Conservation (phyloP, 2,888 invertebrate species). For the Drosophila borealis region DNA sequence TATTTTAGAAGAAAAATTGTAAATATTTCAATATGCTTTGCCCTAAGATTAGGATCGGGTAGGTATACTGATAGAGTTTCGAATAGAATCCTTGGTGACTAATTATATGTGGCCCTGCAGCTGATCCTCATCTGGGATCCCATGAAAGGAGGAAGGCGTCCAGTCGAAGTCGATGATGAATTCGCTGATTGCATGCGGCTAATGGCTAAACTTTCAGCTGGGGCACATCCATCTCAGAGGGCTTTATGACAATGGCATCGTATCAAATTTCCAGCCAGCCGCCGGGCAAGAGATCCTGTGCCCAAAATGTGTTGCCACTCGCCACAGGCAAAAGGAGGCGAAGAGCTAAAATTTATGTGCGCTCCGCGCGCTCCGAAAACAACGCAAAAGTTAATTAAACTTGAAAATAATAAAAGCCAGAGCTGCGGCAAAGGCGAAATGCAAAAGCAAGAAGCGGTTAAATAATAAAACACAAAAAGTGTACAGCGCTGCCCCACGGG, state of each 20-base stretch:
- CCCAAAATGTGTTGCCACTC: constrained; percentile 13
- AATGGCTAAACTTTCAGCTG: constrained; percentile 41
- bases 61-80: constrained; percentile 11
- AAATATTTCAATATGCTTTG: too few relatives aligned
- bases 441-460: constrained; percentile 33
- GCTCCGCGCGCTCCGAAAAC: constrained; percentile 54
- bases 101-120: constrained; percentile 15
- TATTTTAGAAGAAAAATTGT: too few relatives aligned
- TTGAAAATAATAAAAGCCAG: constrained; percentile 78
- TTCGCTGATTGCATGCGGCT: constrained; percentile 16
- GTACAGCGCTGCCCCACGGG: constrained; percentile 52
- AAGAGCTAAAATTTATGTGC: constrained; percentile 71
- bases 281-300: constrained; percentile 31
- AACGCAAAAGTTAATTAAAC: constrained; percentile 77
- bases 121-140: constrained; percentile 2
- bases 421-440: constrained; percentile 22
- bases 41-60: too few relatives aligned
- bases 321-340: constrained; percentile 57
- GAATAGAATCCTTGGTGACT: background rate
- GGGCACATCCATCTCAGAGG: constrained; percentile 46
- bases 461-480: constrained; percentile 77
- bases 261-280: constrained; percentile 68
- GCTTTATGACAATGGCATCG: constrained; percentile 50
- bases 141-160: background rate
- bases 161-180: background rate